Conservation (phyloP, 2,888 invertebrate species). For the Cerastis leucographa region DNA sequence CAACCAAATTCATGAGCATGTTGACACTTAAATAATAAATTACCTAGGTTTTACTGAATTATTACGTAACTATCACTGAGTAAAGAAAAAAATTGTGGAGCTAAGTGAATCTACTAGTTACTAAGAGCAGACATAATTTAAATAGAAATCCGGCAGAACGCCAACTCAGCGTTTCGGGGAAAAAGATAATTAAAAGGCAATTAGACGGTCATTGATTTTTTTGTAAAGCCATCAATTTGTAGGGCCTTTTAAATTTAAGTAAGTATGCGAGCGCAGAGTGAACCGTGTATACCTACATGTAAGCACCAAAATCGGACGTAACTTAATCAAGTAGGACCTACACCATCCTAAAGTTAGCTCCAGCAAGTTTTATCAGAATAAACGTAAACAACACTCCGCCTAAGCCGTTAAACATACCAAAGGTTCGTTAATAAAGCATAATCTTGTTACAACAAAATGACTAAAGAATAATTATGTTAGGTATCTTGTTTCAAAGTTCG, state of each 20-base stretch:
- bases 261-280: background rate
- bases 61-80: background rate
- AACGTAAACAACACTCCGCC: background rate
- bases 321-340: slow-evolving; percentile 9
- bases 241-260: too few relatives aligned
- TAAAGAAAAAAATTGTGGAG: background rate
- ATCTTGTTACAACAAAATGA: slow-evolving; percentile 14
- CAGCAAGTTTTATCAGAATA: background rate
- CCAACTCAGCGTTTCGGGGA: slow-evolving; percentile 22
- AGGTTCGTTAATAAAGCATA: slow-evolving; percentile 20
- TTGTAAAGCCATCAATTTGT: background rate
- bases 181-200: slow-evolving; percentile 52
- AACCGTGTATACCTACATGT: too few relatives aligned
- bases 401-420: background rate
- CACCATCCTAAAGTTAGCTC: background rate
- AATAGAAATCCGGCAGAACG: slow-evolving; percentile 30
- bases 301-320: background rate
- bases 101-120: background rate
- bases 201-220: slow-evolving; percentile 25
- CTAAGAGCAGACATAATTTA: slow-evolving; percentile 25
- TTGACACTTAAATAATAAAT: slow-evolving; percentile 27
- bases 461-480: slow-evolving; percentile 14
- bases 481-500: slow-evolving; percentile 29
- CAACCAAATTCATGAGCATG: slow-evolving; percentile 18
- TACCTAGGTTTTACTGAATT: background rate